Conservation (phyloP, 2,797 vertebrate genomes). For the Sitta carolinensis region DNA sequence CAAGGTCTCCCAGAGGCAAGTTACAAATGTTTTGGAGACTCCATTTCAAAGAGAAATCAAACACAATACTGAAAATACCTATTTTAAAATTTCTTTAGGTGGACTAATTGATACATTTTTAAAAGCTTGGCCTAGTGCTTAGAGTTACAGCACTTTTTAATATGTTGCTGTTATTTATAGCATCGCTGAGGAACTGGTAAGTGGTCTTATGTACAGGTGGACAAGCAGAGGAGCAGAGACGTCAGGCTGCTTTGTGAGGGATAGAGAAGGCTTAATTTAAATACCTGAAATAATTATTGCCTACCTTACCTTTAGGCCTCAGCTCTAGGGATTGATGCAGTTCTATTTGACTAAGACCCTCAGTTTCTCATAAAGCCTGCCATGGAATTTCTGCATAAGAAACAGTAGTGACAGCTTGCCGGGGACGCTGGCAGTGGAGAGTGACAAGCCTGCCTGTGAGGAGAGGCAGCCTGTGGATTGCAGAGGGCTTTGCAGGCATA, state of each 20-base stretch:
- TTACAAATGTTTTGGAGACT: not conserved
- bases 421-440: accelerated
- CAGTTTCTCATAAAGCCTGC: not conserved
- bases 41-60: not conserved
- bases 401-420: not conserved
- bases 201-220: not conserved
- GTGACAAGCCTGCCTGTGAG: not conserved
- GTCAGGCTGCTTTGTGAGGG: not conserved
- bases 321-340: not conserved
- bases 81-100: not conserved
- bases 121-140: not conserved
- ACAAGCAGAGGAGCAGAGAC: not conserved
- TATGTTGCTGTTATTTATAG: not conserved
- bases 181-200: not conserved
- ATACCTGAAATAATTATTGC: not conserved
- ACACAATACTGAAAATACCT: not conserved
- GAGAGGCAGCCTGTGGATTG: not conserved
- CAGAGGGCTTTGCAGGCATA: accelerated
- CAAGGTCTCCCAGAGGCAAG: not conserved
- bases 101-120: not conserved
- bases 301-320: not conserved
- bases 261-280: not conserved
- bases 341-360: not conserved
- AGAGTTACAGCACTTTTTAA: not conserved
- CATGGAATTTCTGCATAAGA: not conserved